A percentile compares a stretch with the other conserved stretches of the same genome.
Evolutionary conservation across 1,140 invertebrate species (phyloP).

Genomic region (Zaprionus inermis): DNA sequence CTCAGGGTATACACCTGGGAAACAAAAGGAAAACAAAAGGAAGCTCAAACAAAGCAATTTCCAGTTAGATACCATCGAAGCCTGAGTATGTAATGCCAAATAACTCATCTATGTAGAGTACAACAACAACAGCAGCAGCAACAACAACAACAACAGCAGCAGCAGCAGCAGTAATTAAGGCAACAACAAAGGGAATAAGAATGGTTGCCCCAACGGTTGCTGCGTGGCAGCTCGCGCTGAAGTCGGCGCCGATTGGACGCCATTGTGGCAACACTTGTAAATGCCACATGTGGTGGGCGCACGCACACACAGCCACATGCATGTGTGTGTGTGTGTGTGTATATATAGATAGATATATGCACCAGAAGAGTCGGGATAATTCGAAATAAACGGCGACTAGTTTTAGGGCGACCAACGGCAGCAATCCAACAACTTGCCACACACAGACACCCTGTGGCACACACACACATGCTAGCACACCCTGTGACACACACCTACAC

Average conservation of each 20-base stretch:
- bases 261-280: constrained; percentile 41
- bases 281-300: constrained; percentile 30
- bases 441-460: background rate
- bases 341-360: background rate
- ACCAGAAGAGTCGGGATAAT: constrained; percentile 31
- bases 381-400: constrained; percentile 51
- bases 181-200: background rate
- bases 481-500: background rate
- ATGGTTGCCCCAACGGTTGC: no score
- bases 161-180: background rate
- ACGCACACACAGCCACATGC: constrained; percentile 4
- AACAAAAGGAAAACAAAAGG: constrained; percentile 1
- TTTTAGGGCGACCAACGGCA: constrained; percentile 53
- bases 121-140: background rate
- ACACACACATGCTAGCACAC: background rate
- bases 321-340: background rate
- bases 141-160: background rate
- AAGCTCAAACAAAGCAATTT: constrained; percentile 1
- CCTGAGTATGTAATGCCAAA: constrained; percentile 14
- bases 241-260: constrained; percentile 41
- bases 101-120: constrained; percentile 12
- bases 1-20: background rate
- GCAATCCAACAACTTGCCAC: constrained; percentile 31
- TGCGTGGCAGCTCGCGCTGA: background rate
- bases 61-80: background rate